phyloP scores from a whole-genome alignment of 2,113 vertebrate genomes.

The Lycocorax pyrrhopterus region DNA sequence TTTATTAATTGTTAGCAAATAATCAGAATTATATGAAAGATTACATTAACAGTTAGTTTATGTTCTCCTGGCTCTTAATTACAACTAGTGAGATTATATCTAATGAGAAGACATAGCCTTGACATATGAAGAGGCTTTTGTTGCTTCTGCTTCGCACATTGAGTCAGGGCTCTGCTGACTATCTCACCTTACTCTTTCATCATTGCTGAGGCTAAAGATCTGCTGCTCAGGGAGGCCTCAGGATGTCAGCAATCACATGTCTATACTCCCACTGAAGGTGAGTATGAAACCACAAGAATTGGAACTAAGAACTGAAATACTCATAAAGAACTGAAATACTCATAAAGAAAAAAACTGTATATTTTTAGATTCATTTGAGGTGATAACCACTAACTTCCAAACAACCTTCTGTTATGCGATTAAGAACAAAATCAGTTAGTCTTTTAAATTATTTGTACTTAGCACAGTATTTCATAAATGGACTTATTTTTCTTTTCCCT shows the following conservation, averaged over 20 bases:
- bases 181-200: background rate
- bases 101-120: background rate
- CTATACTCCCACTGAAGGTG: background rate
- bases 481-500: no score
- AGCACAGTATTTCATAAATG: background rate
- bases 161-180: background rate
- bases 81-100: background rate
- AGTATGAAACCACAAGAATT: background rate
- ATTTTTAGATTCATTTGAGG: background rate
- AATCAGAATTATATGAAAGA: background rate
- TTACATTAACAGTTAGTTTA: background rate
- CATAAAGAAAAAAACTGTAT: background rate
- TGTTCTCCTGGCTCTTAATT: background rate
- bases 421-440: background rate
- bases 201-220: background rate
- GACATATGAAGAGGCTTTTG: background rate
- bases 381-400: background rate
- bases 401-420: background rate
- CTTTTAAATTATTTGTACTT: background rate
- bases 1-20: background rate
- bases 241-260: background rate
- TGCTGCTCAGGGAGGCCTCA: background rate
- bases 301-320: background rate
- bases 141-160: fast-evolving
- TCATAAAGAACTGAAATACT: background rate